Conservation (phyloP, 2,113 vertebrate species). For the Apodemus sylvaticus region DNA sequence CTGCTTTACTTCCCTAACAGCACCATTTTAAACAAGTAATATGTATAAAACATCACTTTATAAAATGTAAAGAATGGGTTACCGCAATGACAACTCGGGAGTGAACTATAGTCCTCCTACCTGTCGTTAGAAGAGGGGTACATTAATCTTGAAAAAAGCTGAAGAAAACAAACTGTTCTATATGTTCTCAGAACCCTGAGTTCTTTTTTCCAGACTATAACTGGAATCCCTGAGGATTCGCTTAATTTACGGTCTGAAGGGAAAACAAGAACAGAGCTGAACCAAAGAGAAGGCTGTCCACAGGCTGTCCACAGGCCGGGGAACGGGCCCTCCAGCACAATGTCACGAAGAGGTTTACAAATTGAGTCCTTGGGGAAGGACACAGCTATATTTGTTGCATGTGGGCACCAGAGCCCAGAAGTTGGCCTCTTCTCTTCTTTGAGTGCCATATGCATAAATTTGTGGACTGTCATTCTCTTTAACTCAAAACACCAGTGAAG, state of each 20-base stretch:
- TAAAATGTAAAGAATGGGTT: not conserved
- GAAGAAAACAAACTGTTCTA: constrained; percentile 73
- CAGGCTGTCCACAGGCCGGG: constrained; percentile 65
- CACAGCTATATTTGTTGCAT: constrained; percentile 65
- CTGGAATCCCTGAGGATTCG: constrained; percentile 61
- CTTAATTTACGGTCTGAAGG: constrained; percentile 54
- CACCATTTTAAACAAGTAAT: constrained; percentile 1
- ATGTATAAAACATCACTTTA: not conserved
- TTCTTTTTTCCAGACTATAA: constrained; percentile 65
- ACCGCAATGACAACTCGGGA: constrained; percentile 4
- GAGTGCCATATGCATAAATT: constrained; percentile 65
- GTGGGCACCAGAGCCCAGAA: constrained; percentile 64
- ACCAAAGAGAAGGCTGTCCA: constrained; percentile 63
- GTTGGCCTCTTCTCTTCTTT: constrained; percentile 58
- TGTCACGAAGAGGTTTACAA: constrained; percentile 67
- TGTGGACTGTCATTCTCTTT: constrained; percentile 64
- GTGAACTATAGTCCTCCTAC: not conserved
- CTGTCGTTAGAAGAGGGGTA: not conserved
- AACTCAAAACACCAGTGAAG: constrained; percentile 74
- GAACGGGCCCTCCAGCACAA: constrained; percentile 66
- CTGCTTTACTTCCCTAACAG: constrained; percentile 22
- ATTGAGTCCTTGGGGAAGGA: constrained; percentile 67
- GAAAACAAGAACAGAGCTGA: constrained; percentile 66
- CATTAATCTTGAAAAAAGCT: not conserved
- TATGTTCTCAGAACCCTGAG: constrained; percentile 68